A percentile compares a stretch with the other conserved stretches of the same genome.
phyloP scores from a whole-genome alignment of 35 echinoderm and acorn worm species.

The Apostichopus parvimensis region DNA sequence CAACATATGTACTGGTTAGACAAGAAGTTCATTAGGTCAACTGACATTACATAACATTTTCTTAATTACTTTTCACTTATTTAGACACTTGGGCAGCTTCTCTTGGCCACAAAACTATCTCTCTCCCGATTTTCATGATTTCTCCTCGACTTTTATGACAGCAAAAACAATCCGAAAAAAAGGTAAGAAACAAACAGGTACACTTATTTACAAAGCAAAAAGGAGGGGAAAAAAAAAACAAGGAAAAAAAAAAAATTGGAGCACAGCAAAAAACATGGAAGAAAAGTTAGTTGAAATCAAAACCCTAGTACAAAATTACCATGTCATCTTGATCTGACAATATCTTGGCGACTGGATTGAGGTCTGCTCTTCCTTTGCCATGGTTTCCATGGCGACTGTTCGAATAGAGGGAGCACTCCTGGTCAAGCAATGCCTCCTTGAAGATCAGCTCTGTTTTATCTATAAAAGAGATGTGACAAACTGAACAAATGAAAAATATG shows the following conservation, averaged over 20 bases:
- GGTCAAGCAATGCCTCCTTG: slow-evolving; percentile 70
- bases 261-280: background rate
- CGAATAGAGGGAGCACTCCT: slow-evolving; percentile 81
- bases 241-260: background rate
- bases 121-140: too few relatives aligned
- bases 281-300: background rate
- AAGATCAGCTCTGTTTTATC: slow-evolving; percentile 57
- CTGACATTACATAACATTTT: too few relatives aligned
- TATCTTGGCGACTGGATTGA: slow-evolving; percentile 71
- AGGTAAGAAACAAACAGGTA: too few relatives aligned
- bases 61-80: too few relatives aligned
- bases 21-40: too few relatives aligned
- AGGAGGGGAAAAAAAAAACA: too few relatives aligned
- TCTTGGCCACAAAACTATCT: too few relatives aligned
- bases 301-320: slow-evolving; percentile 40
- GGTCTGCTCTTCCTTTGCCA: background rate
- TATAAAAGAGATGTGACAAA: background rate
- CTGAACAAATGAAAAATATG: background rate
- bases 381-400: background rate
- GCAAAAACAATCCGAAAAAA: too few relatives aligned
- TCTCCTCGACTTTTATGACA: too few relatives aligned
- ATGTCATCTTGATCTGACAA: slow-evolving; percentile 74
- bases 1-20: too few relatives aligned
- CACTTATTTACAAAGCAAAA: too few relatives aligned
- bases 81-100: too few relatives aligned